phyloP scores from a whole-genome alignment of 2,797 vertebrate species.

The Crenichthys baileyi region DNA sequence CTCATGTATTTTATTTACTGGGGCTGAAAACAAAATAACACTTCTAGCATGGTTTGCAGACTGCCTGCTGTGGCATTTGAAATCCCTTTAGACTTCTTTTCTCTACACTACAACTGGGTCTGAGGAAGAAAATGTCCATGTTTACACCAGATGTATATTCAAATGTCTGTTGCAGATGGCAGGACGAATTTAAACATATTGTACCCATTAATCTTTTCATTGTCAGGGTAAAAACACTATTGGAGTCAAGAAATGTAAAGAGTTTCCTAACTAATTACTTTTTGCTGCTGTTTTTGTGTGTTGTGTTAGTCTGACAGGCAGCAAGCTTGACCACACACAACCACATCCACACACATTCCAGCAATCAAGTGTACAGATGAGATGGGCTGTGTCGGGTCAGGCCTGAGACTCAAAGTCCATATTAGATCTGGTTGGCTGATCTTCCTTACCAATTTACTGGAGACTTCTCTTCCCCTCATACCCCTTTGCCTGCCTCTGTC shows the following conservation, averaged over 20 bases:
- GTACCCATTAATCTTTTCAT: neutral
- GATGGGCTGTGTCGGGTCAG: conserved; percentile 42
- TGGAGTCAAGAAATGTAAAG: neutral
- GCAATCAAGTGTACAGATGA: conserved; percentile 41
- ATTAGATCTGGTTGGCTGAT: conserved; percentile 55
- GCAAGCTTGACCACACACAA: conserved; percentile 3
- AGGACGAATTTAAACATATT: neutral
- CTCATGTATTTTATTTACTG: no score
- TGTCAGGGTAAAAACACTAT: neutral
- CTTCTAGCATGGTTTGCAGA: neutral
- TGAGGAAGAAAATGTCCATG: neutral
- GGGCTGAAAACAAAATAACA: neutral
- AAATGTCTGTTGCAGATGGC: neutral
- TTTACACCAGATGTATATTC: neutral
- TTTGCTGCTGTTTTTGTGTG: neutral
- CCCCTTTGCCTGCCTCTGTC: conserved; percentile 13
- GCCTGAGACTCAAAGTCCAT: conserved; percentile 27
- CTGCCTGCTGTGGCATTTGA: neutral
- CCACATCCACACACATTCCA: conserved; percentile 9
- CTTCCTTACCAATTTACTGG: conserved; percentile 49
- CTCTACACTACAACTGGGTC: neutral
- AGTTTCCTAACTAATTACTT: neutral
- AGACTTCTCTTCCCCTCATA: conserved; percentile 19
- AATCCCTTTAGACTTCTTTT: neutral
- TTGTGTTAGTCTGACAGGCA: conserved; percentile 17